Base-by-base conservation (phyloP, 2,797 vertebrate genomes). In the Tragopan temminckii region DNA sequence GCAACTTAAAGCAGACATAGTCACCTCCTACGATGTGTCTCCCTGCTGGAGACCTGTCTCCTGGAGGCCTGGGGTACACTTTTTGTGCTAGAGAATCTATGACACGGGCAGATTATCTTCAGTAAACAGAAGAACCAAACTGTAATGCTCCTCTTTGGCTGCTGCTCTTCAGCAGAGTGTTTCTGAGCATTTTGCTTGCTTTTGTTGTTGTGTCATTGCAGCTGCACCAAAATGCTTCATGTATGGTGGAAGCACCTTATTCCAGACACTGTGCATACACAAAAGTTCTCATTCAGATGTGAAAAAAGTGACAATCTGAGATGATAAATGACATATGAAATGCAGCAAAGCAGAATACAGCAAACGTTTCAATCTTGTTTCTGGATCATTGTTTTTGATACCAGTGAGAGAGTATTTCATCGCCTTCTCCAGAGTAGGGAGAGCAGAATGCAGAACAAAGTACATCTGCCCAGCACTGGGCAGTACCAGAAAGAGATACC, bases 341-440 rank as follows among this genome's bases (percentile, higher is more conserved):
- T 70, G 58, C 80, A 80, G 67, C 63, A 96, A 96, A 92, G 67
- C 72, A 92, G 82, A 95, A 68, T 79, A 42, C 40, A 87, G 53
- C 18, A 43, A 85, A 92, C 1, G 5, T 83, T 48, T 84, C 48
- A 48, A 68, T 82, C 27, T 90, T 67, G 31, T 84, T 76, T 90
- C 57, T 83, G 35, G 58, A 25, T 59, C 77, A 81, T 57, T 94
- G 66, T 48, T 86, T 86, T 72, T 72, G 63, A 88, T 59, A 67
- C 79, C 46, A 70, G 21, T 42, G n/a, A 74, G 61, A 90, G 4
- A 24, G 16, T 78, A 57, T 63, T 72, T 80, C 50, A 17, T 20
- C n/a, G 42, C 33, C 64, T 87, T 88, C 78, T 81, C 58, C 43
- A 87, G 33, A 61, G 17, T 12, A 45, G 66, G 31, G 40, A 85